phyloP scores from a whole-genome alignment of 1,140 invertebrate species.

The Drosophila prosaltans region DNA sequence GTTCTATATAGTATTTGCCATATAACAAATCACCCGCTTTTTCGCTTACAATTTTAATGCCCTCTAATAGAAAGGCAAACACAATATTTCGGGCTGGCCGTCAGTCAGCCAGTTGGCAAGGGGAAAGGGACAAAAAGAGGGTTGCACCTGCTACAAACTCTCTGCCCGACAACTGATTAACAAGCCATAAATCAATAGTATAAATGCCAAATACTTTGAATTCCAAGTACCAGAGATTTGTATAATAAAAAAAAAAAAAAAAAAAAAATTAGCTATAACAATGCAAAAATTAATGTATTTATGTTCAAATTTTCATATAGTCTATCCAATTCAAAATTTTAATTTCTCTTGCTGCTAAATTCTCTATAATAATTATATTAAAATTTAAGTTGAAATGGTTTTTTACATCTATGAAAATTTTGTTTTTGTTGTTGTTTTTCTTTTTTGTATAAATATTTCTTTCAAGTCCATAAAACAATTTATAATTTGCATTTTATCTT shows the following conservation, averaged over 20 bases:
- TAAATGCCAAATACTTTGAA: conserved; percentile 3
- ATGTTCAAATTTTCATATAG: too few species aligned
- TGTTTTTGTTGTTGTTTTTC: too few species aligned
- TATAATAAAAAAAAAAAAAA: not conserved
- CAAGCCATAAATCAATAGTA: conserved; percentile 48
- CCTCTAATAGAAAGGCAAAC: conserved; percentile 54
- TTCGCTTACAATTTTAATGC: conserved; percentile 19
- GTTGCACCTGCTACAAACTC: conserved; percentile 48
- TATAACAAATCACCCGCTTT: conserved; percentile 33
- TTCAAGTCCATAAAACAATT: too few species aligned
- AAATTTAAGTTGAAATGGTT: too few species aligned
- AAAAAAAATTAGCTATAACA: not conserved
- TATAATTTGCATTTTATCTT: too few species aligned
- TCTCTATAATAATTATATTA: too few species aligned
- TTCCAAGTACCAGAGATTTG: conserved; percentile 9
- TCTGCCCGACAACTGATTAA: conserved; percentile 13
- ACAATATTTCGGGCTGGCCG: conserved; percentile 17
- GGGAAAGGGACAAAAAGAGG: conserved; percentile 1
- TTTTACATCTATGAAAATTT: too few species aligned
- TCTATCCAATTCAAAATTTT: too few species aligned
- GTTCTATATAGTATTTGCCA: conserved; percentile 19
- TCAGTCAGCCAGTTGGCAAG: too few species aligned
- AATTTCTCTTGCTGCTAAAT: too few species aligned
- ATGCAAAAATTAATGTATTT: not conserved
- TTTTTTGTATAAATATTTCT: not conserved